Percentiles rank a stretch among this genome's conserved stretches.
phyloP scores from a whole-genome alignment of 2,113 vertebrate genomes.

The Picathartes gymnocephalus region DNA sequence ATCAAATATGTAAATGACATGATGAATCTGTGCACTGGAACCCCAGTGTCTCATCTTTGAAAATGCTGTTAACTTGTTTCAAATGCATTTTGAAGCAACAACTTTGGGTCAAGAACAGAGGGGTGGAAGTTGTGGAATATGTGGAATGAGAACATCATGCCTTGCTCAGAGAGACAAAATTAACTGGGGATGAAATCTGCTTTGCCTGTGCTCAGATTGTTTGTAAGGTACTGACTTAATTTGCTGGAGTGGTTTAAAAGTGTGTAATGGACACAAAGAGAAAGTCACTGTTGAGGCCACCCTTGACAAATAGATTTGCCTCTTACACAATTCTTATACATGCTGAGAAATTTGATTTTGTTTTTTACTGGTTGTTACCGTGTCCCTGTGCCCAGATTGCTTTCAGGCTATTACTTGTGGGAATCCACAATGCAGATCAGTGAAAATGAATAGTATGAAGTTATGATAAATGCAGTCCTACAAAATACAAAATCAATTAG shows the following conservation, averaged over 20 bases:
- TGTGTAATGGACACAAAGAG: background rate
- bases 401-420: background rate
- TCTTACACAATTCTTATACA: background rate
- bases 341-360: background rate
- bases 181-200: background rate
- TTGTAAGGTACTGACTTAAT: background rate
- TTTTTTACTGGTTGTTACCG: background rate
- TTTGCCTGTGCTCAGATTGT: background rate
- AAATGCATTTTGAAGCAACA: background rate
- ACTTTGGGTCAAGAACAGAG: background rate
- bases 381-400: background rate
- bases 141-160: background rate
- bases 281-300: background rate
- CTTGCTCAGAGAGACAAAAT: background rate
- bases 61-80: background rate
- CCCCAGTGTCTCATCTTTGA: background rate
- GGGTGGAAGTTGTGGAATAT: background rate
- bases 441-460: background rate
- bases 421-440: background rate
- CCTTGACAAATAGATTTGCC: background rate
- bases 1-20: accelerated
- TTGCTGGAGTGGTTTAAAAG: background rate
- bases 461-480: background rate
- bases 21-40: background rate
- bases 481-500: background rate